Evolutionary conservation across 2,113 vertebrate species (phyloP).

Genomic region (Tychaedon coryphoeus): DNA sequence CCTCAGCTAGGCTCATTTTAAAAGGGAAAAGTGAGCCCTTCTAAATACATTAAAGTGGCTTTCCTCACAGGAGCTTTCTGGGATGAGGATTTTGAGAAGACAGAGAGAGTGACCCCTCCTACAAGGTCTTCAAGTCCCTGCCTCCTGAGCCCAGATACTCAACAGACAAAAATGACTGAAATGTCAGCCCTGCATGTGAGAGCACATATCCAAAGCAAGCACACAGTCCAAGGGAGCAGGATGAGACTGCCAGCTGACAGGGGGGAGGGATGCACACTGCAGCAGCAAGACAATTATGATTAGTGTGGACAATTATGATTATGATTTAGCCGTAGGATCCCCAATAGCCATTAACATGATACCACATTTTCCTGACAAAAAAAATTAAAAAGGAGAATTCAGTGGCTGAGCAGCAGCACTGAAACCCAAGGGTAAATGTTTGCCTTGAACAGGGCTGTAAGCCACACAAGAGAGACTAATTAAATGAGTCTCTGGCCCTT

Average conservation of each 20-base stretch:
- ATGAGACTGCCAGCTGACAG: not conserved
- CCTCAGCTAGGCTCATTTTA: not conserved
- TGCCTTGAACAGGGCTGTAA: not conserved
- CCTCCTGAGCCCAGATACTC: not conserved
- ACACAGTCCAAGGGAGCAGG: not conserved
- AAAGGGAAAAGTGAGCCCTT: not conserved
- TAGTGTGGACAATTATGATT: slow-evolving; percentile 42
- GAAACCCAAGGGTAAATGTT: not conserved
- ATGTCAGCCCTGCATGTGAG: not conserved
- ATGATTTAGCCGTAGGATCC: slow-evolving; percentile 36
- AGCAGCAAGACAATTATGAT: slow-evolving; percentile 37
- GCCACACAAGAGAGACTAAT: not conserved
- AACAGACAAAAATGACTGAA: not conserved
- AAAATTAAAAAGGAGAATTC: not conserved
- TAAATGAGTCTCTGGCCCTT: not conserved
- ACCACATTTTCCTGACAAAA: slow-evolving; percentile 29
- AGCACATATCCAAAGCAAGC: fast-evolving
- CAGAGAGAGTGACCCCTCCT: not conserved
- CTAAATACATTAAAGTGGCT: not conserved
- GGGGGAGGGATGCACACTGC: not conserved
- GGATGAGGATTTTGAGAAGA: not conserved
- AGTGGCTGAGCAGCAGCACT: not conserved
- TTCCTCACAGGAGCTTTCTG: not conserved
- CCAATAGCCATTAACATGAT: slow-evolving; percentile 13
- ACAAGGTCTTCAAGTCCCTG: not conserved